Evolutionary conservation across 1,140 invertebrate species (phyloP).

Genomic region (Meteorus sp.): DNA sequence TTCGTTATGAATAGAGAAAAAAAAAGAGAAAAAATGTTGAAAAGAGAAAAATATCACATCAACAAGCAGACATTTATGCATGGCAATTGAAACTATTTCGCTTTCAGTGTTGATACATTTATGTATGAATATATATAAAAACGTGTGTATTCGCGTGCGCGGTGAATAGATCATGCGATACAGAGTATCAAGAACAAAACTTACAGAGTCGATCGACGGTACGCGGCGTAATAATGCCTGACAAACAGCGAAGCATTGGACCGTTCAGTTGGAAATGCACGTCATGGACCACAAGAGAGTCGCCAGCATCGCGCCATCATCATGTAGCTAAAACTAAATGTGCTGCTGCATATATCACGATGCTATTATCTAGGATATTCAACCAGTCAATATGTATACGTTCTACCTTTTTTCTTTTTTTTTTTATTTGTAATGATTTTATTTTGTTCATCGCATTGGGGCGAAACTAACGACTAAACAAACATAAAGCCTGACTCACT

Average conservation of each 20-base stretch:
- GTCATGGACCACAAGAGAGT: conserved; percentile 41
- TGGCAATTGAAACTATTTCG: not conserved
- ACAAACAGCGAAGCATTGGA: conserved; percentile 40
- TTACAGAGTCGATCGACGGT: conserved; percentile 12
- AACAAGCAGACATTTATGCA: not conserved
- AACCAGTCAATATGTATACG: too few species aligned
- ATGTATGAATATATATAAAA: not conserved
- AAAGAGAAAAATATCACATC: too few species aligned
- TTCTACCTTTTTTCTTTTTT: too few species aligned
- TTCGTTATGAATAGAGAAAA: not conserved
- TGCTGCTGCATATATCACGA: too few species aligned
- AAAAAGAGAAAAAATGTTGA: too few species aligned
- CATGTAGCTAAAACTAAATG: too few species aligned
- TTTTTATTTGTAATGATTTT: too few species aligned
- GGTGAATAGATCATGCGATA: not conserved
- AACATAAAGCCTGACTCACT: too few species aligned
- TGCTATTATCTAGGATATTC: too few species aligned
- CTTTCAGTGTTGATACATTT: not conserved
- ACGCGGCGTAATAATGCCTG: conserved; percentile 41
- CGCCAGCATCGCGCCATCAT: too few species aligned
- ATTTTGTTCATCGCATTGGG: too few species aligned
- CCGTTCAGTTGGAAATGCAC: conserved; percentile 45
- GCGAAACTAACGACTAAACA: too few species aligned
- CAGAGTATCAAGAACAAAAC: conserved; percentile 1
- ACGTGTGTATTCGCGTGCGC: not conserved